Evolutionary conservation across 2,797 vertebrate genomes (phyloP).

Genomic region (Pangasius macronema): DNA sequence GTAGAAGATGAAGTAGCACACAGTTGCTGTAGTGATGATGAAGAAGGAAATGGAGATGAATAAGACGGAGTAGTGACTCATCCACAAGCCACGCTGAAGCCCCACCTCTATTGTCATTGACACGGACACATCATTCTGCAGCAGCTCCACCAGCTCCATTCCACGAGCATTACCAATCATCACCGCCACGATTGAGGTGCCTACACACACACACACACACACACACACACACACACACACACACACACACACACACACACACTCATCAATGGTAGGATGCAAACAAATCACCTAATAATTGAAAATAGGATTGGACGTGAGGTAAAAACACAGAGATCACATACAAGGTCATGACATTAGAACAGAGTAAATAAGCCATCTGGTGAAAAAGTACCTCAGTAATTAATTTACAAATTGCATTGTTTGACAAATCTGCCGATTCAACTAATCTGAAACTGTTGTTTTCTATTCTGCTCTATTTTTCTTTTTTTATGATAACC

Average conservation of each 20-base stretch:
- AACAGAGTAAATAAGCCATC: neutral
- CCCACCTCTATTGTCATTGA: constrained; percentile 84
- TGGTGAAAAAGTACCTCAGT: too few species aligned
- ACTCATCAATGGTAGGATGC: neutral
- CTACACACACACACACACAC: constrained; percentile 40
- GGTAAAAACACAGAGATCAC: neutral
- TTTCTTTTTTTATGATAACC: too few species aligned
- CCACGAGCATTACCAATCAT: constrained; percentile 83
- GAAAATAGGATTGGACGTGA: neutral
- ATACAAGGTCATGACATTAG: neutral
- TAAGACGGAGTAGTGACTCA: constrained; percentile 85
- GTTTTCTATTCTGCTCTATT: too few species aligned
- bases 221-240: constrained; percentile 17
- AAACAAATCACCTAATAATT: neutral
- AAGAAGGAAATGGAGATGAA: constrained; percentile 86
- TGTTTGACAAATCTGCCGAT: too few species aligned
- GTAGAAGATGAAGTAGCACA: constrained; percentile 86
- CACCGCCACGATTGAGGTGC: constrained; percentile 73
- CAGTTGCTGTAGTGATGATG: constrained; percentile 81
- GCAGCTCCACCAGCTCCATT: constrained; percentile 70
- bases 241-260: constrained; percentile 15
- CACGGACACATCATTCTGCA: constrained; percentile 70
- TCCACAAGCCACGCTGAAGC: constrained; percentile 76
- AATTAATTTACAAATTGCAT: too few species aligned
- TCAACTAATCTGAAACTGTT: too few species aligned